These are phyloP conservation scores for Diadema setosum DNA, from an alignment of 35 echinoderm and acorn worm species.

Conservation along the genomic window DNA sequence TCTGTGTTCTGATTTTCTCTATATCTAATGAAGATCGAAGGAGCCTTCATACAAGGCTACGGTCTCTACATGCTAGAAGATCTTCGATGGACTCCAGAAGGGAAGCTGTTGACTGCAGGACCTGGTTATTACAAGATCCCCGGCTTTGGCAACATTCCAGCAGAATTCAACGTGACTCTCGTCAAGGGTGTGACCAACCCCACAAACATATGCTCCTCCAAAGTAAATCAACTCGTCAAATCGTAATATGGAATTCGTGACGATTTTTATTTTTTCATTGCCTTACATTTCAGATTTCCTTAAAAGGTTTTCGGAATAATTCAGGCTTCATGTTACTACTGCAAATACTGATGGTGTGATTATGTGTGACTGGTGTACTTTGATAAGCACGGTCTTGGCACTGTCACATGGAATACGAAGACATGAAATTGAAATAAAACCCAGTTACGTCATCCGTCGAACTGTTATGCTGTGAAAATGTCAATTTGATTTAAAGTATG, in stretches of 20 bases:
- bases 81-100: conserved; percentile 44
- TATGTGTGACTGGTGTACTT: neutral
- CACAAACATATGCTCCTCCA: conserved; percentile 70
- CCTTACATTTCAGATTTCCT: neutral
- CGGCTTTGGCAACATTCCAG: conserved; percentile 61
- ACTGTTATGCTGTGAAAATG: too few relatives aligned
- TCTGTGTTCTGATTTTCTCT: too few relatives aligned
- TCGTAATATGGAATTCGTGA: neutral
- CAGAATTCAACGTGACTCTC: conserved; percentile 78
- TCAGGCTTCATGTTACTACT: neutral
- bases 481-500: too few relatives aligned
- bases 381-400: neutral
- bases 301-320: neutral
- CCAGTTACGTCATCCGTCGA: too few relatives aligned
- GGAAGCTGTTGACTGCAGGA: conserved; percentile 67
- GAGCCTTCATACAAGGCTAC: conserved; percentile 85
- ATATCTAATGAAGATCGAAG: conserved; percentile 83
- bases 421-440: too few relatives aligned
- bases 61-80: conserved; percentile 83
- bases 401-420: too few relatives aligned
- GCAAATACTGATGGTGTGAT: neutral
- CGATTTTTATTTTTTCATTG: too few relatives aligned
- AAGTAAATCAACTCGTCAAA: conserved; percentile 16
- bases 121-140: conserved; percentile 89
- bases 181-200: conserved; percentile 56